Evolutionary conservation across 2,113 vertebrate species (phyloP).

Genomic region (Parus major): DNA sequence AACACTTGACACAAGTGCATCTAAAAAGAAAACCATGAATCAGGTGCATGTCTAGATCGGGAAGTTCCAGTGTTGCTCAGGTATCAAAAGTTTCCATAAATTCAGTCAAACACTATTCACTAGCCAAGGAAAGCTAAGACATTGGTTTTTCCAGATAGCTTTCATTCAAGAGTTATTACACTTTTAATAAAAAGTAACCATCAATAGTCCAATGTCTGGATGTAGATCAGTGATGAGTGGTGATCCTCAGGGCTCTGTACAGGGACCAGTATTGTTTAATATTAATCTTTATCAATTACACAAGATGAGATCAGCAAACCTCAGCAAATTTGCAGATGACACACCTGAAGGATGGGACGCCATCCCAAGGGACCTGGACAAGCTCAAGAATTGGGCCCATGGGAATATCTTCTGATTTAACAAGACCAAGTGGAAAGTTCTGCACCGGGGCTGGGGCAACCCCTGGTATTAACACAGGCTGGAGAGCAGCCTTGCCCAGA

Average conservation of each 20-base stretch:
- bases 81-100: neutral
- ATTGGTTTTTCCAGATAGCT: neutral
- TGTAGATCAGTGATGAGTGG: accelerated
- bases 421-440: neutral
- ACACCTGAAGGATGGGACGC: accelerated
- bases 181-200: neutral
- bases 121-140: neutral
- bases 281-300: neutral
- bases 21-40: conserved; percentile 65
- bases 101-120: neutral
- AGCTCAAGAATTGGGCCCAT: accelerated
- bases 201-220: neutral
- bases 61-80: neutral
- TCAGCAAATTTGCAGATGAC: neutral
- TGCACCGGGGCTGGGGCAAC: accelerated
- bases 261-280: neutral
- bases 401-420: neutral
- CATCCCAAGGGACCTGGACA: neutral
- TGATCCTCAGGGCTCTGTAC: neutral
- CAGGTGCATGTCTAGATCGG: neutral
- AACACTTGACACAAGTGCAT: conserved; percentile 80
- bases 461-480: neutral
- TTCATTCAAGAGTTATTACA: neutral
- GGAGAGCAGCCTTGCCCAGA: neutral
- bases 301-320: neutral